A percentile compares a stretch with the other conserved stretches of the same genome.
Evolutionary conservation across 2,113 vertebrate genomes (phyloP).

Genomic region (Rhabdornis inornatus): DNA sequence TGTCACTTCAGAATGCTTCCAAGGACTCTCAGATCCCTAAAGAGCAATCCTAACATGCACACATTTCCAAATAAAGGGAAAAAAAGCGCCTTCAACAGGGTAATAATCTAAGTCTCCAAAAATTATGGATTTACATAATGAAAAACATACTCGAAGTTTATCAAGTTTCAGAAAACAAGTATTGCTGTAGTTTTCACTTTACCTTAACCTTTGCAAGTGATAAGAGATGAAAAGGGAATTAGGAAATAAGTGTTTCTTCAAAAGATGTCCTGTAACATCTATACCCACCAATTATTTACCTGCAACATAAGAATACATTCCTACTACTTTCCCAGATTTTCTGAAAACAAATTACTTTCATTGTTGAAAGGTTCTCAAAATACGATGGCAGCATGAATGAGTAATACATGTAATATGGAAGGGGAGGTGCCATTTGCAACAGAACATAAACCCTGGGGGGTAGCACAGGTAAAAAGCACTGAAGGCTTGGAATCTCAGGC

Average conservation of each 20-base stretch:
- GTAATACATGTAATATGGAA: background rate
- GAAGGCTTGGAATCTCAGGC: background rate
- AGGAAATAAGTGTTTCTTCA: background rate
- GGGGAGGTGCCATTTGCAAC: background rate
- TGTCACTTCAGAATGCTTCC: background rate
- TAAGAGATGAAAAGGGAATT: background rate
- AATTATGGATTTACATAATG: background rate
- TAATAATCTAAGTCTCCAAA: background rate
- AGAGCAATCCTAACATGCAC: background rate
- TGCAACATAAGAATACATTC: background rate
- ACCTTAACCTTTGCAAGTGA: background rate
- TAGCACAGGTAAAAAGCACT: background rate
- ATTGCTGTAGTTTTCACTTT: background rate
- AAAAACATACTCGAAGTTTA: background rate
- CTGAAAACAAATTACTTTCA: background rate
- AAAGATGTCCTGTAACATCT: background rate
- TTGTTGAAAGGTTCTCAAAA: background rate
- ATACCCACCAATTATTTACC: background rate
- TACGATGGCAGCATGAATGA: background rate
- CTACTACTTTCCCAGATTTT: background rate
- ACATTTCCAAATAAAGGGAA: background rate
- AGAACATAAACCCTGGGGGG: background rate
- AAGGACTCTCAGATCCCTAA: background rate
- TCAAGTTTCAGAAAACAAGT: background rate
- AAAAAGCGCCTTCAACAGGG: background rate